Percentiles rank a stretch among this genome's conserved stretches.
phyloP scores from a whole-genome alignment of 2,888 invertebrate species.

The Nemotelus nigrinus region DNA sequence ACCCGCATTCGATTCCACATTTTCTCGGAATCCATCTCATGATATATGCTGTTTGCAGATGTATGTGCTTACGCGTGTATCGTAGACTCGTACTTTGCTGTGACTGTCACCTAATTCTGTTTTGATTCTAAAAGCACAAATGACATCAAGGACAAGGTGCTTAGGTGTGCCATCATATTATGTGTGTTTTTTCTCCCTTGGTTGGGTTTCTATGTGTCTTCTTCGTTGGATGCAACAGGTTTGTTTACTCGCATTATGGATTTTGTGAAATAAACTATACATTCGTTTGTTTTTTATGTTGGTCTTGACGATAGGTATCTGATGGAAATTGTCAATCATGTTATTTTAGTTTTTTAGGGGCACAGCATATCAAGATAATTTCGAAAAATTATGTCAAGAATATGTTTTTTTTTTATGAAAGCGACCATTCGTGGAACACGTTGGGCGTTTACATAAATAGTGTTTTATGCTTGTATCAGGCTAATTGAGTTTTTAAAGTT shows the following conservation, averaged over 20 bases:
- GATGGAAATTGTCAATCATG: no score
- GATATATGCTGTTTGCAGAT: neutral
- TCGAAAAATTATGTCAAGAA: no score
- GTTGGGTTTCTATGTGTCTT: neutral
- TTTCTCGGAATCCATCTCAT: neutral
- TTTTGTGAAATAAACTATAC: neutral
- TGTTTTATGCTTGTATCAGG: no score
- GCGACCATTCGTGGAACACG: no score
- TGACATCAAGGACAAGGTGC: conserved; percentile 40
- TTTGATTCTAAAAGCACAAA: conserved; percentile 1
- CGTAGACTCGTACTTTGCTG: neutral
- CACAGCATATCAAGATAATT: no score
- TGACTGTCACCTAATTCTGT: neutral
- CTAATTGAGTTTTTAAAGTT: no score
- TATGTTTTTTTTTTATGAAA: no score
- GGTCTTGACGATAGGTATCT: no score
- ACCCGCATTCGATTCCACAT: no score
- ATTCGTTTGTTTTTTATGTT: no score
- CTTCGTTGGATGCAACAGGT: conserved; percentile 26
- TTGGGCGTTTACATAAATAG: no score
- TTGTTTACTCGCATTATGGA: conserved; percentile 16
- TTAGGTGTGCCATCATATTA: conserved; percentile 13
- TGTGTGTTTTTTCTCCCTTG: neutral
- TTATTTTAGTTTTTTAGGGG: no score
- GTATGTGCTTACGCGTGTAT: neutral